Evolutionary conservation across 2,797 vertebrate species (phyloP).

Genomic region (Tapirus indicus): DNA sequence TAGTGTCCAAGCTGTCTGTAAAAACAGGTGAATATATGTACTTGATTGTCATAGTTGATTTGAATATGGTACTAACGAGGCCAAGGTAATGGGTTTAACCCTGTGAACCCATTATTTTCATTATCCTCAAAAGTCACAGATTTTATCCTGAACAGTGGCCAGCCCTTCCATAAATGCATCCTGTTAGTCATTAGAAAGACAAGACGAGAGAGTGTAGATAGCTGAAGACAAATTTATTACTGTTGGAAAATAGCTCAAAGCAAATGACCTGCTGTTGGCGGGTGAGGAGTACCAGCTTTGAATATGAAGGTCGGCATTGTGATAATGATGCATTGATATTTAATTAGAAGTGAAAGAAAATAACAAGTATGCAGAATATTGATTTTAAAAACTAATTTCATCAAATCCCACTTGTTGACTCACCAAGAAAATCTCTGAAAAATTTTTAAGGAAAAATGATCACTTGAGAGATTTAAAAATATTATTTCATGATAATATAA

Average conservation of each 20-base stretch:
- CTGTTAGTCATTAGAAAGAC: conserved; percentile 1
- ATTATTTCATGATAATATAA: not conserved
- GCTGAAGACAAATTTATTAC: conserved; percentile 9
- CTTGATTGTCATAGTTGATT: conserved; percentile 17
- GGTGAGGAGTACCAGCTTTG: not conserved
- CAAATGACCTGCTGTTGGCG: not conserved
- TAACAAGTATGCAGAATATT: conserved; percentile 1
- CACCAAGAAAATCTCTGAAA: conserved; percentile 20
- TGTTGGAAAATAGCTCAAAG: not conserved
- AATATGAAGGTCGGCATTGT: conserved; percentile 2
- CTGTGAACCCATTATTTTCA: conserved; percentile 51
- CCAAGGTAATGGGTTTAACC: conserved; percentile 39
- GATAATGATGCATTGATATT: conserved; percentile 29
- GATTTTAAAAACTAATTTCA: conserved; percentile 52
- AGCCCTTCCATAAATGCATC: not conserved
- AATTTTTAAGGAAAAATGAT: not conserved
- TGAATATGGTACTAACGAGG: conserved; percentile 61
- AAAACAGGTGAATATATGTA: not conserved
- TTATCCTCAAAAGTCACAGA: conserved; percentile 34
- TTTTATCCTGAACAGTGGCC: not conserved
- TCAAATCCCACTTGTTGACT: not conserved
- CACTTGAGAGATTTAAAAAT: conserved; percentile 35
- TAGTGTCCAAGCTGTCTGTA: not conserved
- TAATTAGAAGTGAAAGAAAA: conserved; percentile 66
- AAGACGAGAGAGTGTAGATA: not conserved